Percentiles rank a stretch among this genome's conserved stretches.
These are phyloP conservation scores for Lepisosteus oculatus DNA, from an alignment of 2,113 vertebrate genomes.

Conservation along the genomic window DNA sequence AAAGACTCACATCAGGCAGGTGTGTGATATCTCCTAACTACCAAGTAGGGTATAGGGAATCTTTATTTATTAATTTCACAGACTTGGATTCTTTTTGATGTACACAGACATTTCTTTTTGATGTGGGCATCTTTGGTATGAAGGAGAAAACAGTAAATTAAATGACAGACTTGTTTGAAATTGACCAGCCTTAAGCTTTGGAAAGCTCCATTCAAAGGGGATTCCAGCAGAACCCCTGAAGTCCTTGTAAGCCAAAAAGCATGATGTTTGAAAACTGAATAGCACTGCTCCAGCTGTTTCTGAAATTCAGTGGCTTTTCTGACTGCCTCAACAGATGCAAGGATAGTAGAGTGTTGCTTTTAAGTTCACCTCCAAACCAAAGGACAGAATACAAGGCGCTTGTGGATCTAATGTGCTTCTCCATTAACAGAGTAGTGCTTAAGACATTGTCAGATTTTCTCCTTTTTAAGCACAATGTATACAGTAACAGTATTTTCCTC, in stretches of 20 bases:
- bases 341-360: not conserved
- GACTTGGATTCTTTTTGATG: slow-evolving; percentile 31
- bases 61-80: slow-evolving; percentile 3
- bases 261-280: not conserved
- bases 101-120: slow-evolving; percentile 31
- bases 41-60: too few relatives aligned
- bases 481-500: too few relatives aligned
- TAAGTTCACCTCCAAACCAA: slow-evolving; percentile 9
- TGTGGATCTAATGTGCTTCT: too few relatives aligned
- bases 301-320: not conserved
- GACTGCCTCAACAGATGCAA: slow-evolving; percentile 8
- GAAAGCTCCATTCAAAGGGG: slow-evolving; percentile 45
- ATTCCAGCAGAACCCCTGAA: not conserved
- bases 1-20: too few relatives aligned
- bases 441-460: too few relatives aligned
- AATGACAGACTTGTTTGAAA: slow-evolving; percentile 41
- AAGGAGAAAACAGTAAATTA: slow-evolving; percentile 23
- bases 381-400: slow-evolving; percentile 21
- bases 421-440: too few relatives aligned
- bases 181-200: slow-evolving; percentile 29
- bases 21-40: too few relatives aligned
- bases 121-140: slow-evolving; percentile 13
- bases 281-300: slow-evolving; percentile 6
- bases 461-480: too few relatives aligned
- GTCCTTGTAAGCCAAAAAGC: not conserved